Evolutionary conservation across 2,113 vertebrate genomes (phyloP).

Genomic region (Hypanus sabinus): DNA sequence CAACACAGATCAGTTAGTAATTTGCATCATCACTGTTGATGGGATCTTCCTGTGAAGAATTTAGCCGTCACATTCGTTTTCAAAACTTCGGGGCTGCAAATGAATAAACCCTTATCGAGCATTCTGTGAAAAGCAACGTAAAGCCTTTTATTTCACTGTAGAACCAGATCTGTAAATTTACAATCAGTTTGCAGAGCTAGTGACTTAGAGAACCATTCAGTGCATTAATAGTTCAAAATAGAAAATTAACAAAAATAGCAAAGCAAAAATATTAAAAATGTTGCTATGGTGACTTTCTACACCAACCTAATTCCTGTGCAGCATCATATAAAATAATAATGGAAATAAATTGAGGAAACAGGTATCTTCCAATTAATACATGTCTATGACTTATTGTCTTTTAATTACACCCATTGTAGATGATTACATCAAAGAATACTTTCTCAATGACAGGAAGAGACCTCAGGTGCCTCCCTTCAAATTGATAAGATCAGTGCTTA

Average conservation of each 20-base stretch:
- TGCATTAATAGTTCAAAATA: not conserved
- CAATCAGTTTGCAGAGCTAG: not conserved
- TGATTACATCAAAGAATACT: not conserved
- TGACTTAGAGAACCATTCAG: not conserved
- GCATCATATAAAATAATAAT: not conserved
- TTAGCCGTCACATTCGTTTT: not conserved
- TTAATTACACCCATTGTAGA: not conserved
- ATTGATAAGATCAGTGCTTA: not conserved
- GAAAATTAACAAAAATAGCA: not conserved
- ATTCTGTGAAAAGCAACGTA: not conserved
- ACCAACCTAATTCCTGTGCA: not conserved
- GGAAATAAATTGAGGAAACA: not conserved
- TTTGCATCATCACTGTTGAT: not conserved
- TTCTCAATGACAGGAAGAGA: conserved; percentile 2
- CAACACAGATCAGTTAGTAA: not conserved
- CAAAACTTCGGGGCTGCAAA: not conserved
- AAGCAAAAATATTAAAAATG: not conserved
- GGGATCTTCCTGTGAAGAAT: not conserved
- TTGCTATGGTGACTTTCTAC: not conserved
- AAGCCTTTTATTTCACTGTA: not conserved
- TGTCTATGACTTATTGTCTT: not conserved
- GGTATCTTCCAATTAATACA: not conserved
- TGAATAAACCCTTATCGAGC: not conserved
- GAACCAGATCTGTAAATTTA: not conserved
- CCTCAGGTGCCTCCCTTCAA: not conserved